A percentile compares a stretch with the other conserved stretches of the same genome.
Evolutionary conservation across 2,797 vertebrate genomes (phyloP).

Genomic region (Manis crassicaudata): DNA sequence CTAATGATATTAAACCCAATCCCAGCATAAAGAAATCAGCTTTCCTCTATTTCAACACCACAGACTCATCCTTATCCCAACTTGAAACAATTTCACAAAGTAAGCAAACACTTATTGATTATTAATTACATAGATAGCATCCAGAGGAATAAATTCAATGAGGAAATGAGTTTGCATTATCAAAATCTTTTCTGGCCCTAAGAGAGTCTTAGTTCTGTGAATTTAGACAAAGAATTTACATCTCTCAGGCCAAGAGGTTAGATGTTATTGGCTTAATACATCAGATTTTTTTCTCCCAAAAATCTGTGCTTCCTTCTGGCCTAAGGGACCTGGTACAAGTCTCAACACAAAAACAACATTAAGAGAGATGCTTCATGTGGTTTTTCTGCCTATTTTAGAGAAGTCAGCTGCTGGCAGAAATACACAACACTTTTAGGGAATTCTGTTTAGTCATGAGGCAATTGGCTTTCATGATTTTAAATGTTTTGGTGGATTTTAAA

Average conservation of each 20-base stretch:
- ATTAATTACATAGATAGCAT: background rate
- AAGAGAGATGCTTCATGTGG: background rate
- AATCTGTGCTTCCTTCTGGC: constrained; percentile 41
- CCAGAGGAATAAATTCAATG: constrained; percentile 16
- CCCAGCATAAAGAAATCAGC: constrained; percentile 46
- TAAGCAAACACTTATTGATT: constrained; percentile 52
- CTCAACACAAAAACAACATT: constrained; percentile 35
- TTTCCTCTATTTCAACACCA: constrained; percentile 1
- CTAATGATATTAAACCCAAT: constrained; percentile 63
- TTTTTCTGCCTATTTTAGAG: constrained; percentile 22
- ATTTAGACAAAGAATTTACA: constrained; percentile 46
- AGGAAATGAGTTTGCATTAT: background rate
- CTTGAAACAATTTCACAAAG: background rate
- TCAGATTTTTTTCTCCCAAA: background rate
- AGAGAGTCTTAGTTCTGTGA: constrained; percentile 37
- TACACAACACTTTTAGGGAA: background rate
- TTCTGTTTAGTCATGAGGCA: constrained; percentile 42
- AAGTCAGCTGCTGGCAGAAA: constrained; percentile 40
- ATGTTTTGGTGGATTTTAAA: constrained; percentile 41
- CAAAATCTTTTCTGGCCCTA: background rate
- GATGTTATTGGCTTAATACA: constrained; percentile 54
- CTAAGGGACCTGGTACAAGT: constrained; percentile 42
- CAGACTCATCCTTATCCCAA: background rate
- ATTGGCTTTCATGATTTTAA: background rate
- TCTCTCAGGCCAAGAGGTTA: constrained; percentile 40